phyloP scores from a whole-genome alignment of 2,888 invertebrate species.

The Amiota communis region DNA sequence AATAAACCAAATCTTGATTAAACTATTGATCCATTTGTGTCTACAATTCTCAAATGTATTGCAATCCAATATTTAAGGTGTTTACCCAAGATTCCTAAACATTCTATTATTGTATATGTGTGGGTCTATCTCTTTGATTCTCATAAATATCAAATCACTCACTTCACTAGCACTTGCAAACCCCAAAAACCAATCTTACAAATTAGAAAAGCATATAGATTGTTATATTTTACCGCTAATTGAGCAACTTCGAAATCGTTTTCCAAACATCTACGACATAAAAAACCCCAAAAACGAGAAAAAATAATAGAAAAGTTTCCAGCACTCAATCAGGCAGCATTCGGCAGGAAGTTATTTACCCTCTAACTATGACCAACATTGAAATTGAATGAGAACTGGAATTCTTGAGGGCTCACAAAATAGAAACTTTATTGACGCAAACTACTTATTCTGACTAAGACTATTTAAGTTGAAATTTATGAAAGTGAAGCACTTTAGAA shows the following conservation, averaged over 20 bases:
- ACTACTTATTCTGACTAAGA: slow-evolving; percentile 24
- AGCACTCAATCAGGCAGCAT: slow-evolving; percentile 50
- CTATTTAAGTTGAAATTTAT: slow-evolving; percentile 58
- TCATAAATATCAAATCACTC: not conserved
- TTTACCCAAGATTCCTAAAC: no score
- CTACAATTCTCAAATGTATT: no score
- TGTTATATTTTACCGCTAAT: slow-evolving; percentile 37
- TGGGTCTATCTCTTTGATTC: not conserved
- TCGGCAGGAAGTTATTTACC: slow-evolving; percentile 35
- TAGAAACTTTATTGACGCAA: slow-evolving; percentile 23
- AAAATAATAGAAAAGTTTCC: slow-evolving; percentile 26
- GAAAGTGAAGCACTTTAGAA: slow-evolving; percentile 54
- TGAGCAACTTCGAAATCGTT: slow-evolving; percentile 57
- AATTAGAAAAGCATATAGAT: not conserved
- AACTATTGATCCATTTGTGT: not conserved
- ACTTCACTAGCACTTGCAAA: not conserved
- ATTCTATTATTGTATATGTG: no score
- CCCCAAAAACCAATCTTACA: not conserved
- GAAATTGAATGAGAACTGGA: not conserved
- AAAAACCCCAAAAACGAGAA: slow-evolving; percentile 35
- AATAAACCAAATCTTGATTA: slow-evolving; percentile 36
- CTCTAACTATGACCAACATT: slow-evolving; percentile 1
- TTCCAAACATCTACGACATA: slow-evolving; percentile 53
- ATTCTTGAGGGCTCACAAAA: slow-evolving; percentile 32
- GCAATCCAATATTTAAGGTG: no score